phyloP scores from a whole-genome alignment of 2,888 invertebrate species.

The Hetaerina titia region DNA sequence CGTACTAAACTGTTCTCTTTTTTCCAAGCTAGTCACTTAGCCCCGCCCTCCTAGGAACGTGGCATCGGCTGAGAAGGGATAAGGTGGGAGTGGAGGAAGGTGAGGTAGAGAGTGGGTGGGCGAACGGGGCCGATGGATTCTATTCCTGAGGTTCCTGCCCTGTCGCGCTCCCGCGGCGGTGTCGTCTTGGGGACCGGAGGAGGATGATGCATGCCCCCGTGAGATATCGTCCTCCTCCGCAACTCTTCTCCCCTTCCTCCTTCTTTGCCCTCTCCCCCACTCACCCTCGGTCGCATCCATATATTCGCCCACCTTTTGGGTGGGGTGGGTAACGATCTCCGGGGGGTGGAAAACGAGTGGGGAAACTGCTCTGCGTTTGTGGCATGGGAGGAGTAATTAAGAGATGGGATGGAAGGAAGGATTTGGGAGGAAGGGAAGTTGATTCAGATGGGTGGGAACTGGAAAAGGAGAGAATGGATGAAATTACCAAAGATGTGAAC shows the following conservation, averaged over 20 bases:
- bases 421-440: too few relatives aligned
- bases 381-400: background rate
- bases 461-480: background rate
- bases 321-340: background rate
- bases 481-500: background rate
- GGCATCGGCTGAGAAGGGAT: background rate
- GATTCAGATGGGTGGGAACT: background rate
- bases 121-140: background rate
- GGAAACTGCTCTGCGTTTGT: background rate
- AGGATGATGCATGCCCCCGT: background rate
- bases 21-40: too few relatives aligned
- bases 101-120: background rate
- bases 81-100: background rate
- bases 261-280: background rate
- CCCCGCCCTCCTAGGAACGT: background rate
- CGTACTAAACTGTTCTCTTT: too few relatives aligned
- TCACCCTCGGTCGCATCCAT: background rate
- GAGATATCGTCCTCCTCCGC: background rate
- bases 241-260: background rate
- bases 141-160: background rate
- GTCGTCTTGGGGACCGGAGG: background rate
- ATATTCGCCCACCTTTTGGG: background rate
- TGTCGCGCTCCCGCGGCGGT: background rate
- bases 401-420: background rate
- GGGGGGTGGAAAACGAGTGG: background rate